Evolutionary conservation across 1,140 invertebrate genomes (phyloP).

Genomic region (Grapholita molesta): DNA sequence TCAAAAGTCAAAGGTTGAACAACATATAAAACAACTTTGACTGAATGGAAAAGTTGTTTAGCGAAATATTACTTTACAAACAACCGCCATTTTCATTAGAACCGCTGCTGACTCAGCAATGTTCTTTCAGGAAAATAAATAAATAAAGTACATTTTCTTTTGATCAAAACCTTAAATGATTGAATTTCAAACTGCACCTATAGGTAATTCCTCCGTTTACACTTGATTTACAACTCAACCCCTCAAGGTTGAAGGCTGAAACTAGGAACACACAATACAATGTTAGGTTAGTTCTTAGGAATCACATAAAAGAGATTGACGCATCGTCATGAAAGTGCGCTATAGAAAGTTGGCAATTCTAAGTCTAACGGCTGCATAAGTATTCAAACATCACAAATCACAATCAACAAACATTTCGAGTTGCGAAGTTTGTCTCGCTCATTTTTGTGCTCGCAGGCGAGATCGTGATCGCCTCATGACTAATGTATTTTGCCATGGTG

Average conservation of each 20-base stretch:
- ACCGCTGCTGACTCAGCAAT: background rate
- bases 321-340: too few relatives aligned
- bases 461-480: conserved; percentile 37
- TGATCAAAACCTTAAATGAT: background rate
- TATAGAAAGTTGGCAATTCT: background rate
- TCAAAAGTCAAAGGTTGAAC: background rate
- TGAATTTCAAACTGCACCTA: background rate
- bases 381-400: conserved; percentile 23
- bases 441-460: conserved; percentile 30
- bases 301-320: too few relatives aligned
- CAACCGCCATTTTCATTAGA: background rate
- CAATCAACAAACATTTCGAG: conserved; percentile 26
- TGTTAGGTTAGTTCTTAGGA: too few relatives aligned
- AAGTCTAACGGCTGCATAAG: background rate
- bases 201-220: too few relatives aligned
- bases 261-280: background rate
- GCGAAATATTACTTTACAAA: background rate
- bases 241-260: background rate
- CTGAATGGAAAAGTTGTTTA: background rate
- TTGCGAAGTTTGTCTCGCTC: conserved; percentile 38
- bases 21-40: background rate
- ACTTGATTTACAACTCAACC: too few relatives aligned
- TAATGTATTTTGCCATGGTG: conserved; percentile 41
- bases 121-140: background rate
- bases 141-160: background rate